Evolutionary conservation across 2,113 vertebrate genomes (phyloP).

Genomic region (Chionomys nivalis): DNA sequence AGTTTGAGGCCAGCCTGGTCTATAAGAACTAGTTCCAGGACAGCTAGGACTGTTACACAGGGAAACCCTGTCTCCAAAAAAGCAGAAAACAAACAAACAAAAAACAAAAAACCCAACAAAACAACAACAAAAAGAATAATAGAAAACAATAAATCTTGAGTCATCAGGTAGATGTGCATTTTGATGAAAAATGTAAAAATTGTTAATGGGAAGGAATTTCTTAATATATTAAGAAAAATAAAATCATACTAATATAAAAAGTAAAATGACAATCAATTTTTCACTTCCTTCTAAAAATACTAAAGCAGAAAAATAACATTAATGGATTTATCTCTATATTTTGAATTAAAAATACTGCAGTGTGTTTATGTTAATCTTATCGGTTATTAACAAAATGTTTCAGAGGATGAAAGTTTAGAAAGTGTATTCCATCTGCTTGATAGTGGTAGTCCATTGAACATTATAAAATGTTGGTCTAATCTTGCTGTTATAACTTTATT

Average conservation of each 20-base stretch:
- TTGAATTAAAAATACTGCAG: not conserved
- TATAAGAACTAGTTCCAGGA: no score
- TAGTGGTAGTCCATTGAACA: not conserved
- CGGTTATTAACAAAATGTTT: not conserved
- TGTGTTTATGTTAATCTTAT: not conserved
- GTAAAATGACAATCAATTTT: conserved; percentile 17
- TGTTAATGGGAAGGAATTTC: conserved; percentile 40
- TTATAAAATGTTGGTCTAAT: not conserved
- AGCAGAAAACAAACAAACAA: no score
- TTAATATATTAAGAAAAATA: conserved; percentile 50
- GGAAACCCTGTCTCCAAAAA: no score
- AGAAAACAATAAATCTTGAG: conserved; percentile 11
- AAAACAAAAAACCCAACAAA: no score
- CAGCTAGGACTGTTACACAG: no score
- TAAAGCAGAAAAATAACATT: not conserved
- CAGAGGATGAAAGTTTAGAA: conserved; percentile 1
- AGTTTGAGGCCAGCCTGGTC: no score
- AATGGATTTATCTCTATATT: not conserved
- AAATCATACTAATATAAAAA: not conserved
- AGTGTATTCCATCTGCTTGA: conserved; percentile 12
- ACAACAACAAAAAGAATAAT: not conserved
- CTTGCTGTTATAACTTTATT: not conserved
- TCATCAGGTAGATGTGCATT: conserved; percentile 20
- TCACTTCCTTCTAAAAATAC: not conserved
- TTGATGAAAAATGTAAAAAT: not conserved